Base-by-base conservation (phyloP, 2,888 invertebrate genomes). In the Tinea pellionella region DNA sequence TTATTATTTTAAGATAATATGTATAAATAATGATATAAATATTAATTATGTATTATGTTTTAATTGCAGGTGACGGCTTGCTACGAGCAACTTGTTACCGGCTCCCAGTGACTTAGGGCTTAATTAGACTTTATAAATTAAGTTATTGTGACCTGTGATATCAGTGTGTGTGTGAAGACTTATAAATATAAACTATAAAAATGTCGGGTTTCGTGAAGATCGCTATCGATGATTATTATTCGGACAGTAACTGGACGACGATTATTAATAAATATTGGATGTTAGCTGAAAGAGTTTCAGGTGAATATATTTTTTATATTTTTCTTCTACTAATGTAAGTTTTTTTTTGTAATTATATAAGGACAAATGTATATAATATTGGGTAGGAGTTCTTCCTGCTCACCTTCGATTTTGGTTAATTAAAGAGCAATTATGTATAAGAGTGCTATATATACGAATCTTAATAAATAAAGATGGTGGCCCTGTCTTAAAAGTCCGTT, bases 211-310 rank as follows among this genome's bases (percentile, higher is more conserved):
- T 92, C 67, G 91, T 91, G 69, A 90, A 89, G 74, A 89, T 92
- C 66, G 92, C 92, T 19, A 86, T 91, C 65, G 91, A 90, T 69
- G 91, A 91, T 72, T 89, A 89, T 66, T 90, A 91, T 67, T 89
- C 90, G 30, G 90, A 90, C 63, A 88, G 81, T 68, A 91, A 91
- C 69, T 90, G 90, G 80, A 89, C 90, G 57, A 90, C 90, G 59
- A 88, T 91, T 63, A 89, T 92, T 58, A 90, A 92, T 70, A 90
- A 92, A 77, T 93, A 93, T 71, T 92, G 92, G 83, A 89, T 90
- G 74, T 86, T 92, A 65, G 90, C 93, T 43, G 92, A 92, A 74
- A 89, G 90, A 76, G 92, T 93, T 65, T 92, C 92, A 80, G 94
- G 94, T 94, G 87, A 81, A 37, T 37, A 37, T 24, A n/a, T 30